Conservation (phyloP, 2,113 vertebrate genomes). For the Tenrec ecaudatus region DNA sequence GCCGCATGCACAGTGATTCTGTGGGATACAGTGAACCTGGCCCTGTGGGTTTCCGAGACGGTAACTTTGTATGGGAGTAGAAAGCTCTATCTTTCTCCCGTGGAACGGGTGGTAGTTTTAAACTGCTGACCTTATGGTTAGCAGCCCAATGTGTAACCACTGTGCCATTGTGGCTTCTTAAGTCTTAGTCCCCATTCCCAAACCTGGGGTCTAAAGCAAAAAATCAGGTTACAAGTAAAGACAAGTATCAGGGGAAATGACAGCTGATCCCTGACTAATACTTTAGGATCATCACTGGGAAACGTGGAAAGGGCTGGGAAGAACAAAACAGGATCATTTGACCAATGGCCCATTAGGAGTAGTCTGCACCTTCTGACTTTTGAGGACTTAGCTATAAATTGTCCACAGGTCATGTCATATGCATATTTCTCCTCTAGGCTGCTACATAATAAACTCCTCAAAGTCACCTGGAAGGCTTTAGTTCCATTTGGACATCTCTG, state of each 20-base stretch:
- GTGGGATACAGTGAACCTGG: too few relatives aligned
- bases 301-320: not conserved
- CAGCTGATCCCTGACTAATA: not conserved
- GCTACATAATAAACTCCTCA: not conserved
- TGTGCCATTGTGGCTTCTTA: not conserved
- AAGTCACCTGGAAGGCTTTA: not conserved
- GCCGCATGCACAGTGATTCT: too few relatives aligned
- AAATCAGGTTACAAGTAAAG: not conserved
- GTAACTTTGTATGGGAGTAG: too few relatives aligned
- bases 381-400: not conserved
- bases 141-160: too few relatives aligned
- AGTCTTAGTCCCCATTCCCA: conserved; percentile 40
- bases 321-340: not conserved
- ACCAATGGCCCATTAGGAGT: not conserved
- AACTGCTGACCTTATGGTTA: too few relatives aligned
- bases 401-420: not conserved
- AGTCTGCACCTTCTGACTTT: not conserved
- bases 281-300: not conserved
- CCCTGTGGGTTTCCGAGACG: too few relatives aligned
- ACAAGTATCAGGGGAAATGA: conserved; percentile 7
- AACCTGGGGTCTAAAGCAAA: conserved; percentile 8
- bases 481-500: not conserved
- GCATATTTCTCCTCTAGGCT: not conserved
- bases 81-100: too few relatives aligned
- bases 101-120: too few relatives aligned